phyloP scores from a whole-genome alignment of 2,113 vertebrate species.

The Zosterops pallidus region DNA sequence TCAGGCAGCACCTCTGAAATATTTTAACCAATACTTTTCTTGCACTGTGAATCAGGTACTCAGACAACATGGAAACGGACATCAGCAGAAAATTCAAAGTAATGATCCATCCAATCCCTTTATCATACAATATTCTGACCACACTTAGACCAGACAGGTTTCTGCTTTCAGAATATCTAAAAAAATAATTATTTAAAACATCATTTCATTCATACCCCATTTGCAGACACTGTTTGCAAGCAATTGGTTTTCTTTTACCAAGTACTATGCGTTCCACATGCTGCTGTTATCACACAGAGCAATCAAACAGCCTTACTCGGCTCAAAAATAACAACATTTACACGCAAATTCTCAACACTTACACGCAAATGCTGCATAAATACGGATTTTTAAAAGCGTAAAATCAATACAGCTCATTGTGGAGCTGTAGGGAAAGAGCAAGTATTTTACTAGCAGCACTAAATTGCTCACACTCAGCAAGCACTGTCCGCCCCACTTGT shows the following conservation, averaged over 20 bases:
- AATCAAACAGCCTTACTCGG: not conserved
- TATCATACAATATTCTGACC: not conserved
- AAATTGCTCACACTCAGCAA: not conserved
- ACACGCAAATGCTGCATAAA: not conserved
- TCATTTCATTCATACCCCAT: not conserved
- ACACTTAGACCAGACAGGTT: not conserved
- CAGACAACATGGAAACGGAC: not conserved
- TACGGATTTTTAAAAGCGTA: not conserved
- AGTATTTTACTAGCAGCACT: not conserved
- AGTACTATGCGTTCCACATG: not conserved
- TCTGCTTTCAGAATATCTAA: not conserved
- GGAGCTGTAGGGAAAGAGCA: not conserved
- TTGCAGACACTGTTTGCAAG: not conserved
- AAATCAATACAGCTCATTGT: not conserved
- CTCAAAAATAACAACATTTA: not conserved
- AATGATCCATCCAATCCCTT: not conserved
- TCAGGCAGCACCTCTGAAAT: not conserved
- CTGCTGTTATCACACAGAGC: not conserved
- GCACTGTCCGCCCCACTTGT: not conserved
- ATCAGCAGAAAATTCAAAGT: not conserved
- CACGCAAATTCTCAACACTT: not conserved
- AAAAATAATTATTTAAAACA: not conserved
- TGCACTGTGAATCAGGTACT: not conserved
- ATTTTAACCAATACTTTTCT: not conserved
- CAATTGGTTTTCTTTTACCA: not conserved